A percentile compares a stretch with the other conserved stretches of the same genome.
These are phyloP conservation scores for Lochmaea capreae DNA, from an alignment of 2,888 invertebrate genomes.

Conservation along the genomic window DNA sequence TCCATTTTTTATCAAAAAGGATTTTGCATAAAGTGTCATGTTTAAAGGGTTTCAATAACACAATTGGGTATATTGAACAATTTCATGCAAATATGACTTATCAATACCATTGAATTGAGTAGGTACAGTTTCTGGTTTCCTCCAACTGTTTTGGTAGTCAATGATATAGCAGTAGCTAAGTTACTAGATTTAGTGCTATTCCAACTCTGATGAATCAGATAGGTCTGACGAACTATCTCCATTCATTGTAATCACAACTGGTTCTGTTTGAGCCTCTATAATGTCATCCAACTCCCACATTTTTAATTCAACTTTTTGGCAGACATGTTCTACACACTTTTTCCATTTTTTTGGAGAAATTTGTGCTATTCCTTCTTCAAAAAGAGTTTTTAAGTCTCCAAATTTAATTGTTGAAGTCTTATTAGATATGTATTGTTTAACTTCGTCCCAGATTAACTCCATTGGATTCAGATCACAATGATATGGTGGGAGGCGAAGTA, in stretches of 20 bases:
- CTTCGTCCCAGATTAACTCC: constrained; percentile 51
- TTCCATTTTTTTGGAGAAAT: constrained; percentile 41
- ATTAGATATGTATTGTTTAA: constrained; percentile 42
- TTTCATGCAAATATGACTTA: no score
- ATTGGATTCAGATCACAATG: constrained; percentile 57
- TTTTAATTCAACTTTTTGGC: constrained; percentile 33
- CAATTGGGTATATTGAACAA: no score
- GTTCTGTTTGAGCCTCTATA: constrained; percentile 30
- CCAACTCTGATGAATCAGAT: no score
- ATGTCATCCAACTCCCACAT: constrained; percentile 46
- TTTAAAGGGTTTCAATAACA: no score
- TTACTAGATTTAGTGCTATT: no score
- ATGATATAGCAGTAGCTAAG: no score
- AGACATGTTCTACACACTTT: constrained; percentile 39
- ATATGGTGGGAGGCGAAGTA: constrained; percentile 57
- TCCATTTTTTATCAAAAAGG: no score
- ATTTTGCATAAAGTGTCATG: no score
- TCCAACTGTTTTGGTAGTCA: no score
- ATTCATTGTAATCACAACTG: neutral
- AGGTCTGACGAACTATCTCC: neutral
- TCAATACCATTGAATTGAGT: no score
- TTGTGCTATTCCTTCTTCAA: constrained; percentile 24
- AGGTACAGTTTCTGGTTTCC: no score
- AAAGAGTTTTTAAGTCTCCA: constrained; percentile 40
- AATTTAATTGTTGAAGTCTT: constrained; percentile 41